These are phyloP conservation scores for Hypothenemus hampei DNA, from an alignment of 1,140 invertebrate genomes.

Conservation along the genomic window DNA sequence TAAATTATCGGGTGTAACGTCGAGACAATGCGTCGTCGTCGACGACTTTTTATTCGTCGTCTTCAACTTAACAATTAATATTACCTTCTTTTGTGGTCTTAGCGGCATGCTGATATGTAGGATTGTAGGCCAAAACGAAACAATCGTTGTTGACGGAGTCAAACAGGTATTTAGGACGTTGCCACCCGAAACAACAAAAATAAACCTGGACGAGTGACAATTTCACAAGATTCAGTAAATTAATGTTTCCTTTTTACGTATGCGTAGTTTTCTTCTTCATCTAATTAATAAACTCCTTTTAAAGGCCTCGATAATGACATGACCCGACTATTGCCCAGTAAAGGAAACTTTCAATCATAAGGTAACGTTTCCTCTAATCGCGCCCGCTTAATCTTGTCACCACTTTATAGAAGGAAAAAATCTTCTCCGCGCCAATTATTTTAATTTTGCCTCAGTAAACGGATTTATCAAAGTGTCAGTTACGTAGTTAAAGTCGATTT, in stretches of 20 bases:
- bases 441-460: slow-evolving; percentile 19
- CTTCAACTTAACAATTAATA: slow-evolving; percentile 27
- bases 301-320: neutral
- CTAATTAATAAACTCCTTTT: slow-evolving; percentile 13
- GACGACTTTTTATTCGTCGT: slow-evolving; percentile 23
- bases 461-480: slow-evolving; percentile 20
- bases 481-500: slow-evolving; percentile 20
- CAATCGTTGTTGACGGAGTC: neutral
- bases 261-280: too few relatives aligned
- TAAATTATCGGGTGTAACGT: slow-evolving; percentile 23
- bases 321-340: neutral
- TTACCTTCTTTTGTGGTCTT: slow-evolving; percentile 14
- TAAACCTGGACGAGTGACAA: neutral
- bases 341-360: slow-evolving; percentile 20
- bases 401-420: slow-evolving; percentile 14
- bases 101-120: slow-evolving; percentile 8
- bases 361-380: slow-evolving; percentile 13
- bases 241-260: too few relatives aligned
- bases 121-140: slow-evolving; percentile 15
- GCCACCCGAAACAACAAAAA: neutral
- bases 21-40: slow-evolving; percentile 21
- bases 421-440: slow-evolving; percentile 15
- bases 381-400: slow-evolving; percentile 15
- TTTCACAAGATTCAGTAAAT: too few relatives aligned
- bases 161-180: neutral